Evolutionary conservation across 2,888 invertebrate species (phyloP).

Genomic region (Ichneumoninae sp.): DNA sequence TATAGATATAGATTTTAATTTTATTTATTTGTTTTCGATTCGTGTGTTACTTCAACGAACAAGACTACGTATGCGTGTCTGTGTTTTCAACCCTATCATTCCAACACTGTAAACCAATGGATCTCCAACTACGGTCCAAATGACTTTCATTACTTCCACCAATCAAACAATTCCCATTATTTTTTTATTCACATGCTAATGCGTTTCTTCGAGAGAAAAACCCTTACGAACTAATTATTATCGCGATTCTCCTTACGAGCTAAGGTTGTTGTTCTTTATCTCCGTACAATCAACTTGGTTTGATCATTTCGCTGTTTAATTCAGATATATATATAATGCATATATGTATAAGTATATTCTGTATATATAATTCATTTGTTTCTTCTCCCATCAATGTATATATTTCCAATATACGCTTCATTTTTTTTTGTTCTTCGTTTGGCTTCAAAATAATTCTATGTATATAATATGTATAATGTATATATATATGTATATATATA

Average conservation of each 20-base stretch:
- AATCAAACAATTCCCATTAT: slow-evolving; percentile 47
- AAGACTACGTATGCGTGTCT: slow-evolving; percentile 47
- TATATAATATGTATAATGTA: slow-evolving; percentile 45
- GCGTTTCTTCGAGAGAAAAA: slow-evolving; percentile 65
- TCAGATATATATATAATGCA: slow-evolving; percentile 55
- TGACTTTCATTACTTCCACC: slow-evolving; percentile 23
- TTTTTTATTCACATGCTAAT: slow-evolving; percentile 52
- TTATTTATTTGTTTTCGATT: slow-evolving; percentile 4
- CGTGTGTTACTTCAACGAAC: slow-evolving; percentile 68
- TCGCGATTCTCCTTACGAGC: slow-evolving; percentile 77
- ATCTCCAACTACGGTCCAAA: slow-evolving; percentile 9
- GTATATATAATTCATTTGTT: slow-evolving; percentile 62
- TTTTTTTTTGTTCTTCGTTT: slow-evolving; percentile 40
- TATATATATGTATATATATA: slow-evolving; percentile 44
- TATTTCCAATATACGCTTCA: slow-evolving; percentile 42
- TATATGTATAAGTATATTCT: slow-evolving; percentile 60
- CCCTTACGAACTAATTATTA: slow-evolving; percentile 84
- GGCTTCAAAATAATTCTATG: slow-evolving; percentile 77
- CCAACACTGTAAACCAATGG: slow-evolving; percentile 44
- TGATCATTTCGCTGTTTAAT: slow-evolving; percentile 51
- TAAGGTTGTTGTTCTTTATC: slow-evolving; percentile 59
- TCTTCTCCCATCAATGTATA: slow-evolving; percentile 55
- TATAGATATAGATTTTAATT: slow-evolving; percentile 52
- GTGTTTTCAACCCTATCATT: slow-evolving; percentile 46
- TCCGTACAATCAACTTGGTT: slow-evolving; percentile 43